Evolutionary conservation across 2,113 vertebrate species (phyloP).

Genomic region (Blennius ocellaris): DNA sequence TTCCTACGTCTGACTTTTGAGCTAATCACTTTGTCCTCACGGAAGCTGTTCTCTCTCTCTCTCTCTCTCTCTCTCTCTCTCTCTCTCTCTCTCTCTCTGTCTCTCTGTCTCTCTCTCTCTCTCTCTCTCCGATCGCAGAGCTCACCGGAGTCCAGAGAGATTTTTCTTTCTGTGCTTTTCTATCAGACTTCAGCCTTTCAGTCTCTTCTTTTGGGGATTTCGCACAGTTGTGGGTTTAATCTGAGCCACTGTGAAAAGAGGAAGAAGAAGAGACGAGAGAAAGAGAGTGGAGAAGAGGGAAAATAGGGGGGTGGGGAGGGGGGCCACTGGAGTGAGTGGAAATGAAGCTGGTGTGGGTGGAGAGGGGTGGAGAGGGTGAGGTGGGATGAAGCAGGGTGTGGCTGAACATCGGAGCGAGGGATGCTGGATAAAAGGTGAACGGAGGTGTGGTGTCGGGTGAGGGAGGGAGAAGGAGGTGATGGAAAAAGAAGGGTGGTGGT

Average conservation of each 20-base stretch:
- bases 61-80: background rate
- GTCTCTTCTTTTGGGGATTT: conserved; percentile 40
- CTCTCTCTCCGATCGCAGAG: conserved; percentile 25
- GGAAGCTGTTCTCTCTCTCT: background rate
- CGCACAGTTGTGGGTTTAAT: conserved; percentile 39
- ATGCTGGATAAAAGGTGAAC: conserved; percentile 42
- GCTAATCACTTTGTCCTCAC: conserved; percentile 1
- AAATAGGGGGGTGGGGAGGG: background rate
- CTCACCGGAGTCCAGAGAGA: conserved; percentile 7
- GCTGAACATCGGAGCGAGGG: conserved; percentile 22
- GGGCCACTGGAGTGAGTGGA: conserved; percentile 12
- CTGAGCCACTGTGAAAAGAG: conserved; percentile 30
- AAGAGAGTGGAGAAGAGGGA: background rate
- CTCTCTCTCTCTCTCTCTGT: conserved; percentile 2
- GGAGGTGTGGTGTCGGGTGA: conserved; percentile 26
- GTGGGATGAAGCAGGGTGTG: conserved; percentile 48
- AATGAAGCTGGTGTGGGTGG: conserved; percentile 5
- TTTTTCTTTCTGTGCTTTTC: background rate
- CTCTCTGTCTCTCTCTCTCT: background rate
- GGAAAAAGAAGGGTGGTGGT: conserved; percentile 63
- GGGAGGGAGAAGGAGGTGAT: conserved; percentile 33
- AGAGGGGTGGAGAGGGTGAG: conserved; percentile 49
- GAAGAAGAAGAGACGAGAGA: background rate
- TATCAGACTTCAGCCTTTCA: conserved; percentile 1
- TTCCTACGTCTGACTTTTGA: background rate